These are phyloP conservation scores for Herminia tarsipennalis DNA, from an alignment of 2,888 invertebrate genomes.

Conservation along the genomic window DNA sequence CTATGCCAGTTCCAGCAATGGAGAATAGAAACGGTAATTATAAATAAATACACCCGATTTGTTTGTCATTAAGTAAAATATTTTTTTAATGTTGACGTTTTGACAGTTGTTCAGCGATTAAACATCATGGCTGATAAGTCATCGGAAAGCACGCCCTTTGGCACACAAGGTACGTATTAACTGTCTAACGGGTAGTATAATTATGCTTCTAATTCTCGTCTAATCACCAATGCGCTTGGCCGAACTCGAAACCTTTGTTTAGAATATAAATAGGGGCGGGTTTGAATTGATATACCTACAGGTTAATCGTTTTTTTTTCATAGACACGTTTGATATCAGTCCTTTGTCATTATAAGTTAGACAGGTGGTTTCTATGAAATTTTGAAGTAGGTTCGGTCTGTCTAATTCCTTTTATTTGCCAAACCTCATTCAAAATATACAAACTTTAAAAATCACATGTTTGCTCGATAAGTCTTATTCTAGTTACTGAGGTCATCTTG, in stretches of 20 bases:
- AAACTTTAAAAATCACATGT: no score
- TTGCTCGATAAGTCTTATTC: no score
- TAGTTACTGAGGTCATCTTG: no score
- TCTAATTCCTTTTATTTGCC: no score
- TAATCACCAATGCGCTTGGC: constrained; percentile 30
- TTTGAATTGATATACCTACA: constrained; percentile 23
- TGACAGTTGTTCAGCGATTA: constrained; percentile 74
- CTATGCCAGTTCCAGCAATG: constrained; percentile 73
- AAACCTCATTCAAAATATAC: no score
- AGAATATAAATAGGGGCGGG: constrained; percentile 35
- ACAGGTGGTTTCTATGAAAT: no score
- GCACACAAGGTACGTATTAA: constrained; percentile 73
- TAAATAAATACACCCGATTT: constrained; percentile 3
- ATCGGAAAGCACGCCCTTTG: constrained; percentile 77
- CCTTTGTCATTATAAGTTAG: no score
- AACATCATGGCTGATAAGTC: constrained; percentile 76
- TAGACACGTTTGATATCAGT: constrained; percentile 1
- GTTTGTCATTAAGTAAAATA: constrained; percentile 2
- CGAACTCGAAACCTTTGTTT: constrained; percentile 22
- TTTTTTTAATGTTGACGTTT: constrained; percentile 19
- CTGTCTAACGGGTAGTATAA: constrained; percentile 21
- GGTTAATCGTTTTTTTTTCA: constrained; percentile 13
- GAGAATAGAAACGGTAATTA: constrained; percentile 77
- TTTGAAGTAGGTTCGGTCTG: no score
- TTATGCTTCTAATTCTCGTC: constrained; percentile 33